Evolutionary conservation across 2,113 vertebrate species (phyloP), one percentile per base, ranked within the genome.

Genomic region (Salvelinus alpinus): DNA sequence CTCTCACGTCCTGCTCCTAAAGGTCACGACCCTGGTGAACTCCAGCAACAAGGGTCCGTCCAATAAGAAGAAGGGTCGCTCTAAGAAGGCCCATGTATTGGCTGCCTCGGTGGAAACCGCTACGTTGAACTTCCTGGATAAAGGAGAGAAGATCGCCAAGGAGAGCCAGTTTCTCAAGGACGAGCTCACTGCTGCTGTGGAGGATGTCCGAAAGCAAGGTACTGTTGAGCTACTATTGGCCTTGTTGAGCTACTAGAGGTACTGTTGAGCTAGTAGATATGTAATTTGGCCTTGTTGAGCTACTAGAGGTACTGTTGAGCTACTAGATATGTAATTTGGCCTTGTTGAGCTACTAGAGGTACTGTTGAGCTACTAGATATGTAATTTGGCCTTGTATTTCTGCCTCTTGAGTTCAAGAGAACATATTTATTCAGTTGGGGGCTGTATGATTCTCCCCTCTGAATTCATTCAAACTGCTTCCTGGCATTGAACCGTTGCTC

Each of bases 181-280:
- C 44, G 98, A 99, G 84, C 93, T 99, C 62, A 95, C 95, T 48
- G 96, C 96, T 1, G 98, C 98, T 2, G 98, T 99, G 75, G 98
- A 99, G 71, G 97, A 99, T 94, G 98, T 99, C 84, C 96, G 97
- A 79, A 99, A 99, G 84, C 98, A 99, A 96, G 98, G 98, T 99
- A 89, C n/a, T 7, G 29, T 22, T 65, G 1, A 5, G 22, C 51
- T 18, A 5, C 51, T 11, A 11, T 9, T 44, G 9, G 9, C 2
- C 38, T 44, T 44, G 25, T 25, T 24, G 24, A 24, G 24, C 24
- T 24, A 1, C 24, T 24, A 24, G 1, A 1, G 24, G 24, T 1
- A 1, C 1, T 24, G 24, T 24, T 24, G 24, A 24, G 24, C 24
- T 24, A 24, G 1, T 24, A 24, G 24, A 24, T 24, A 24, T 24